phyloP scores from a whole-genome alignment of 2,797 vertebrate species.

The Urophycis tenuis region DNA sequence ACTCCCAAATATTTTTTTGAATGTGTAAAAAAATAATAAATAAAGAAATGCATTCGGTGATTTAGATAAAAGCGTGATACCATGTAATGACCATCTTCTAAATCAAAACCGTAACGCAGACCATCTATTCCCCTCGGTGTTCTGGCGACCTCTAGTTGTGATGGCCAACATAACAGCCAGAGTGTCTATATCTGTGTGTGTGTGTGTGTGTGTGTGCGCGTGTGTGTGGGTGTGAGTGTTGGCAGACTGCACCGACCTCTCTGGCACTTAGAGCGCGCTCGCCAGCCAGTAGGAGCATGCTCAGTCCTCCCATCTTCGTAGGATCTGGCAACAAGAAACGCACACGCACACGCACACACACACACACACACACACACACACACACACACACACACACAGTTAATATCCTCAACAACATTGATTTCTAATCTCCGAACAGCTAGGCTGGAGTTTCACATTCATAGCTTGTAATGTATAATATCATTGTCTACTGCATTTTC shows the following conservation, averaged over 20 bases:
- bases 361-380: not conserved
- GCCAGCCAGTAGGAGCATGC: conserved; percentile 95
- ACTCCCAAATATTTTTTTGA: not conserved
- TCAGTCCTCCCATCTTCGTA: conserved; percentile 96
- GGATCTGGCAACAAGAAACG: conserved; percentile 72
- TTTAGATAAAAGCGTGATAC: not conserved
- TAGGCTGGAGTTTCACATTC: not conserved
- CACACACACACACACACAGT: not conserved
- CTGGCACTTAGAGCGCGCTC: conserved; percentile 90
- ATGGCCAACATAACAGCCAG: conserved; percentile 3
- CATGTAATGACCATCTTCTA: no score
- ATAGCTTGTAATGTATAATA: not conserved
- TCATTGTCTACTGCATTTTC: not conserved
- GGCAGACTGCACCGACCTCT: conserved; percentile 75
- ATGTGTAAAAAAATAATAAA: not conserved
- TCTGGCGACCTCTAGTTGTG: conserved; percentile 1
- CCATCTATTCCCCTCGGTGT: not conserved
- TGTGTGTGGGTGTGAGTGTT: not conserved
- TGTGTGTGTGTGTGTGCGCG: no score
- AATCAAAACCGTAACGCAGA: no score
- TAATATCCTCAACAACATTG: not conserved
- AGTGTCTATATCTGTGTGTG: not conserved
- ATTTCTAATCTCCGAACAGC: not conserved
- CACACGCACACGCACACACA: conserved; percentile 6
- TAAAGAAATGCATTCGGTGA: not conserved